Conservation (phyloP, 1,140 invertebrate genomes). For the Dysdera silvatica region DNA sequence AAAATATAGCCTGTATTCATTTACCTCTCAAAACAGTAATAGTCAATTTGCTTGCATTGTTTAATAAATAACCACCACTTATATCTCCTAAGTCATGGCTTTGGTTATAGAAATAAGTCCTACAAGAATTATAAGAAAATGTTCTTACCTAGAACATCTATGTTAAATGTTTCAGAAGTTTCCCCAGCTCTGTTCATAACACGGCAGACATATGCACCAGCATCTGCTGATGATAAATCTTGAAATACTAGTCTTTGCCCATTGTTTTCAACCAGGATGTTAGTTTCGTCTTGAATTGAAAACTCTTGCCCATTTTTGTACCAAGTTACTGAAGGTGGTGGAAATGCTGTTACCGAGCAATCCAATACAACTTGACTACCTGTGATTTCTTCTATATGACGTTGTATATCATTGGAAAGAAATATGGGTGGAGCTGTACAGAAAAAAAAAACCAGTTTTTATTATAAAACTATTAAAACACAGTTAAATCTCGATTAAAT, state of each 20-base stretch:
- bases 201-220: constrained; percentile 39
- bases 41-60: too few species aligned
- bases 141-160: constrained; percentile 14
- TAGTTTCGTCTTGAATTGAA: neutral
- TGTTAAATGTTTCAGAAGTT: constrained; percentile 14
- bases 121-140: neutral
- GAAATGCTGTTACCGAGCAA: constrained; percentile 41
- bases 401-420: neutral
- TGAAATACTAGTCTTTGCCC: neutral
- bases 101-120: too few species aligned
- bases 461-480: too few species aligned
- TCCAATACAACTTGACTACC: constrained; percentile 10
- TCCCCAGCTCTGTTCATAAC: constrained; percentile 42
- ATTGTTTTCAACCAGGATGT: neutral
- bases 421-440: constrained; percentile 15
- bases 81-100: too few species aligned
- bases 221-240: constrained; percentile 28
- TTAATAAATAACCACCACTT: too few species aligned
- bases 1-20: too few species aligned
- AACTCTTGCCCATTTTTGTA: constrained; percentile 25
- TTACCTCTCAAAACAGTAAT: too few species aligned
- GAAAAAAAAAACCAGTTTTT: neutral
- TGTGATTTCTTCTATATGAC: neutral
- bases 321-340: constrained; percentile 42
- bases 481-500: too few species aligned